phyloP scores from a whole-genome alignment of 2,113 vertebrate genomes.

The Lucifuga dentata region DNA sequence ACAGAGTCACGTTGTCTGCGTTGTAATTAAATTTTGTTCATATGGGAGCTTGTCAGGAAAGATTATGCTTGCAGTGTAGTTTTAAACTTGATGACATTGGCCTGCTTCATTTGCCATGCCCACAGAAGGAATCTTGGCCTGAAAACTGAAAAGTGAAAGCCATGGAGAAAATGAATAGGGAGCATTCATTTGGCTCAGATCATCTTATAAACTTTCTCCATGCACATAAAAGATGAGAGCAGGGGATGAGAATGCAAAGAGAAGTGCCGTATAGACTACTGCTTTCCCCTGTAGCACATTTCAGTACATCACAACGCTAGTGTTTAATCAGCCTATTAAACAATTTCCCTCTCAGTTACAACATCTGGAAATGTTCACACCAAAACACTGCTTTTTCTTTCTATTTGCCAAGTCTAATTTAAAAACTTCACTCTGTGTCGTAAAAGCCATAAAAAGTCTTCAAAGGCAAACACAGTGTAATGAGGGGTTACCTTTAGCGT shows the following conservation, averaged over 20 bases:
- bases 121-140: constrained; percentile 45
- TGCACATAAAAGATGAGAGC: constrained; percentile 52
- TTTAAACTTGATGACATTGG: constrained; percentile 37
- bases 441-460: constrained; percentile 8
- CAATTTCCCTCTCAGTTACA: constrained; percentile 59
- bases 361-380: constrained; percentile 74
- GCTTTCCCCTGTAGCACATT: constrained; percentile 20
- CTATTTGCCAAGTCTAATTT: constrained; percentile 39
- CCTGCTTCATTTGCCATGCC: constrained; percentile 34
- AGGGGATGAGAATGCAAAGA: constrained; percentile 32
- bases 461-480: constrained; percentile 3
- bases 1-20: constrained; percentile 5
- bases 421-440: constrained; percentile 19
- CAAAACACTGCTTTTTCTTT: constrained; percentile 31
- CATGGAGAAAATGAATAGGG: constrained; percentile 44
- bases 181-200: constrained; percentile 50
- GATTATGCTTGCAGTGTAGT: constrained; percentile 29
- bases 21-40: constrained; percentile 35
- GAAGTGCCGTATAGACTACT: constrained; percentile 38
- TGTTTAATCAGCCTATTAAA: constrained; percentile 56
- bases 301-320: constrained; percentile 26
- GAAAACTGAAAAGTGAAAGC: constrained; percentile 32
- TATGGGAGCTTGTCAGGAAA: constrained; percentile 41
- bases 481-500: constrained; percentile 2
- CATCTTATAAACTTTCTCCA: constrained; percentile 47